Conservation (phyloP, 2,797 vertebrate genomes). For the Halcyon leucocephala region DNA sequence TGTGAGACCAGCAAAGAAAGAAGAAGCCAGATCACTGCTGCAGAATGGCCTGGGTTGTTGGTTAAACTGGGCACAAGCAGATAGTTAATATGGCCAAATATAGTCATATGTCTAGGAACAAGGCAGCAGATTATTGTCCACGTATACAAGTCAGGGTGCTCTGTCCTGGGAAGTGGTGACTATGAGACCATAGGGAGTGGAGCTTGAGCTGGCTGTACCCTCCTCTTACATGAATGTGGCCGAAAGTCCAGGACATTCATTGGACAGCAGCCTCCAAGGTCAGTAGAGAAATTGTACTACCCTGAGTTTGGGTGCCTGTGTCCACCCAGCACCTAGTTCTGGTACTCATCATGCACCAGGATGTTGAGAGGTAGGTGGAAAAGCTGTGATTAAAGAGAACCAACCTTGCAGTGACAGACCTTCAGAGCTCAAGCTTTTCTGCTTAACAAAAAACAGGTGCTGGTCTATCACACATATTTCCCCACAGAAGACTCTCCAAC, state of each 20-base stretch:
- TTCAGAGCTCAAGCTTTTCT: neutral
- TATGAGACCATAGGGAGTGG: neutral
- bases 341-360: accelerated
- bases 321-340: neutral
- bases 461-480: neutral
- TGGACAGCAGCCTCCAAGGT: neutral
- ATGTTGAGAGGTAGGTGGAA: neutral
- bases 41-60: neutral
- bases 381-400: neutral
- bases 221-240: accelerated
- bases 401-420: neutral
- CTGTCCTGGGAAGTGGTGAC: neutral
- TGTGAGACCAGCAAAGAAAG: neutral
- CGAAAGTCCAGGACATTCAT: accelerated
- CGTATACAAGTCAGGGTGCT: neutral
- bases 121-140: accelerated
- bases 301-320: neutral
- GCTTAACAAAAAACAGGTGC: neutral
- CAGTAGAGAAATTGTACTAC: neutral
- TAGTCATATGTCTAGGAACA: neutral
- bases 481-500: neutral
- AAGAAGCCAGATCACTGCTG: neutral
- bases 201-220: neutral
- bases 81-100: neutral
- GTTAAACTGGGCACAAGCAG: neutral